These are phyloP conservation scores for Nebria salina DNA, from an alignment of 2,888 invertebrate species.

Conservation along the genomic window DNA sequence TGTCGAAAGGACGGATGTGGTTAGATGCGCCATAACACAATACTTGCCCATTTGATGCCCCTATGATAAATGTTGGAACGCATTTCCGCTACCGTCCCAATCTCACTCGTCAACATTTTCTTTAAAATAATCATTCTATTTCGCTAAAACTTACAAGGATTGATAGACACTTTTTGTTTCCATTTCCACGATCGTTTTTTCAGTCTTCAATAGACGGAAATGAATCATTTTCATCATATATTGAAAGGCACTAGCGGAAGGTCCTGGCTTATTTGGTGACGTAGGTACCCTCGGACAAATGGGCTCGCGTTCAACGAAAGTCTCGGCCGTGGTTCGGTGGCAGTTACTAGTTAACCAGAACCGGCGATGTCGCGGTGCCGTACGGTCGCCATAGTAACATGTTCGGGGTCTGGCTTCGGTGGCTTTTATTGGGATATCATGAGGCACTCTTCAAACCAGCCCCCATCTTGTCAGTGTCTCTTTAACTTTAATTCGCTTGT, in stretches of 20 bases:
- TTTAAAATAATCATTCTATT: too few species aligned
- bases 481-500: not conserved
- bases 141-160: too few species aligned
- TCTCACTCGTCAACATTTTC: too few species aligned
- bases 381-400: slow-evolving; percentile 36
- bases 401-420: slow-evolving; percentile 11
- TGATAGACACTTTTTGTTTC: too few species aligned
- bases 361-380: slow-evolving; percentile 21
- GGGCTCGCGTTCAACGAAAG: not conserved
- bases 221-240: too few species aligned
- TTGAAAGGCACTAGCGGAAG: too few species aligned
- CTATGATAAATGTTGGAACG: too few species aligned
- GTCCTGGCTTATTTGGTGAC: too few species aligned
- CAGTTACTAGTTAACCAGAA: not conserved
- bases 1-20: not conserved
- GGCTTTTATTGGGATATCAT: slow-evolving; percentile 39
- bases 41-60: not conserved
- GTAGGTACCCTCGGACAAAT: too few species aligned
- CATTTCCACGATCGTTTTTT: too few species aligned
- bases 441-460: not conserved
- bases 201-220: too few species aligned
- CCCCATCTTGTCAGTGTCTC: not conserved
- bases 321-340: not conserved
- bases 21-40: not conserved
- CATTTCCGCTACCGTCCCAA: too few species aligned